Evolutionary conservation across 2,797 vertebrate species (phyloP), one percentile per base, ranked within the genome.

Genomic region (Ataeniobius toweri): DNA sequence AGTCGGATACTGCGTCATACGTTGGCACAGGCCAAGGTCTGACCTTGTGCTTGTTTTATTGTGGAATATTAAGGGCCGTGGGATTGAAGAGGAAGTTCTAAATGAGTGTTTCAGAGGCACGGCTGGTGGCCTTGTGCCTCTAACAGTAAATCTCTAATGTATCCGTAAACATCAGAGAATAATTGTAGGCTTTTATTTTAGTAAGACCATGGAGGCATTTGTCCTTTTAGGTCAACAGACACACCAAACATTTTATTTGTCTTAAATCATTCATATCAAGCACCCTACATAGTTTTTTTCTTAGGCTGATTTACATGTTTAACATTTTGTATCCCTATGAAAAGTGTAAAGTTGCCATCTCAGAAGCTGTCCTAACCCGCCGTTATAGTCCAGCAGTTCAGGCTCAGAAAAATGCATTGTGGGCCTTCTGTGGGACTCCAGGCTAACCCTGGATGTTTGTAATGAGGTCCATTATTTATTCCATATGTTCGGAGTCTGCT

Each of bases 381-480:
- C 76, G 63, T 75, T 74, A 50, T 78, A 80, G 84, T 71, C 72
- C 74, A 77, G 85, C 61, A 77, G 83, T 77, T 14, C 70, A 63
- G 78, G 75, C 83, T 82, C 83, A 89, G 85, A 83, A 86, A 76
- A 73, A 76, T 89, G 89, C 85, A 83, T 92, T 94, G 88, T 91
- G 87, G 87, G 78, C 83, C 84, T 91, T 94, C 82, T 91, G 89
- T 94, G 90, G 89, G 94, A 94, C 90, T 91, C 85, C 83, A 93
- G 91, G 91, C 93, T 91, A 94, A 88, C 88, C 89, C 93, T 96
- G 91, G 92, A 94, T 94, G 93, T 94, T 94, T 94, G 87, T 92
- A 75, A 90, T 94, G 94, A 94, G 93, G 86, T 89, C 89, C 90
- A 92, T 96, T 96, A 96, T 96, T 96, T 93, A 95, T 95, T 94